These are phyloP conservation scores for Serinus canaria DNA, from an alignment of 2,113 vertebrate genomes.

Conservation along the genomic window DNA sequence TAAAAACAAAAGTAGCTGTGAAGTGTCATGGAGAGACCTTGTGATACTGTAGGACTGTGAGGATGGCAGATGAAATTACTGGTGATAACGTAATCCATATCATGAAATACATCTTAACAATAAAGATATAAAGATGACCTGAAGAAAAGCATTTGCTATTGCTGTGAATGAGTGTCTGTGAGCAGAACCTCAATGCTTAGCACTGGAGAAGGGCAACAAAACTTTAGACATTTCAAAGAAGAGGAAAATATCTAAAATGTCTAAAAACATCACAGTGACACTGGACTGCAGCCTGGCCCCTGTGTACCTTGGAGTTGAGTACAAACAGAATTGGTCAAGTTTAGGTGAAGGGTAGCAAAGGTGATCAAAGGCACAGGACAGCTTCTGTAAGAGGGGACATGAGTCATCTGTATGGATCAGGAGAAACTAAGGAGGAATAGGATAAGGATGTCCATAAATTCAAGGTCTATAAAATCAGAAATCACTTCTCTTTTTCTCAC, in stretches of 20 bases:
- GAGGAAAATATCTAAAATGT: not conserved
- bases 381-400: not conserved
- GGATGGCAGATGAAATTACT: not conserved
- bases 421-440: not conserved
- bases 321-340: not conserved
- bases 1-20: not conserved
- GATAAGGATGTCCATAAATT: not conserved
- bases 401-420: not conserved
- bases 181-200: not conserved
- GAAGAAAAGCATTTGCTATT: not conserved
- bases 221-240: not conserved
- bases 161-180: not conserved
- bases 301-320: rapidly evolving
- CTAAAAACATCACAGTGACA: not conserved
- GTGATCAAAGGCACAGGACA: not conserved
- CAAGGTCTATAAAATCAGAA: not conserved
- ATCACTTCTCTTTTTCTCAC: not conserved
- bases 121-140: not conserved
- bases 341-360: not conserved
- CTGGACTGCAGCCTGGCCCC: not conserved
- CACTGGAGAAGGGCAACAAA: not conserved
- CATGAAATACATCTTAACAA: not conserved
- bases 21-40: not conserved
- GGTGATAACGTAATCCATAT: not conserved
- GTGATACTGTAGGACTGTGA: not conserved